Conservation (phyloP, 2,113 vertebrate species). For the Centrocercus urophasianus region DNA sequence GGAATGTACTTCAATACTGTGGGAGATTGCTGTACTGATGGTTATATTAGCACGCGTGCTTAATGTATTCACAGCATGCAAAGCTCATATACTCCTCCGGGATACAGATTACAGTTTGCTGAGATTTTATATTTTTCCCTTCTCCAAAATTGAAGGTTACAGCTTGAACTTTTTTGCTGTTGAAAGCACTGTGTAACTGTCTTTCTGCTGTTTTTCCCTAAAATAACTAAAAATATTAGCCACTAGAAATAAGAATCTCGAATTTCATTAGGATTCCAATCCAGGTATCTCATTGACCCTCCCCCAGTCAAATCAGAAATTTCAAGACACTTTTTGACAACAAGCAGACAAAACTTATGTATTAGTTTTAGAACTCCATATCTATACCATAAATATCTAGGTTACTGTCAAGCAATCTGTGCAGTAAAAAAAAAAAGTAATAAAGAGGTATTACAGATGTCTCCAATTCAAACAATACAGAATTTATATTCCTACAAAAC, state of each 20-base stretch:
- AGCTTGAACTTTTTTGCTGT: neutral
- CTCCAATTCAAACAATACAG: neutral
- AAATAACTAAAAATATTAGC: neutral
- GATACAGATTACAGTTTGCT: neutral
- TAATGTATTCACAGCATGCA: neutral
- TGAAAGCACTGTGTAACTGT: neutral
- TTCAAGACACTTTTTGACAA: neutral
- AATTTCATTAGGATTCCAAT: neutral
- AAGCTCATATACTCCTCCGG: neutral
- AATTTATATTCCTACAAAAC: neutral
- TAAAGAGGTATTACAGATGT: neutral
- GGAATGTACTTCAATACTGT: constrained; percentile 24
- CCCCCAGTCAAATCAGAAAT: neutral
- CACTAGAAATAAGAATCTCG: neutral
- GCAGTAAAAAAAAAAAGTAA: neutral
- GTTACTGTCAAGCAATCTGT: neutral
- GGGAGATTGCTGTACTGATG: constrained; percentile 14
- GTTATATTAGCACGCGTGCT: neutral
- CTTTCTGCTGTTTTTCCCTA: neutral
- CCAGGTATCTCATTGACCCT: neutral
- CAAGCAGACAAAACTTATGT: neutral
- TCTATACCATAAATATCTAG: neutral
- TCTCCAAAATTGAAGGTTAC: neutral
- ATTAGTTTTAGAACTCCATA: neutral
- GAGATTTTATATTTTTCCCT: neutral